Percentiles rank a stretch among this genome's conserved stretches.
Evolutionary conservation across 2,113 vertebrate species (phyloP).

Genomic region (Nerophis lumbriciformis): DNA sequence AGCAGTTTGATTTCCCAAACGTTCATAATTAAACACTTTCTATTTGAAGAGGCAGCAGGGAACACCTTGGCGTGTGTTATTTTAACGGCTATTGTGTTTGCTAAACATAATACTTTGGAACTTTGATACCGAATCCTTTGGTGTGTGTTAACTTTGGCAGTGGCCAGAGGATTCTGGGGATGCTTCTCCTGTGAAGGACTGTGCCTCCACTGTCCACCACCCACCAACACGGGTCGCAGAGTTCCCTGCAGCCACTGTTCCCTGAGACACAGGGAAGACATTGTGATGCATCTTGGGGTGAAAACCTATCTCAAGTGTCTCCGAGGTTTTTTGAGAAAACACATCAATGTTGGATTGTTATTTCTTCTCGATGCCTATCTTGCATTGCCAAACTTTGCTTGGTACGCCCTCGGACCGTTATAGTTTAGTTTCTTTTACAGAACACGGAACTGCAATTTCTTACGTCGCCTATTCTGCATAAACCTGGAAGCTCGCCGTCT

Average conservation of each 20-base stretch:
- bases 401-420: slow-evolving; percentile 20
- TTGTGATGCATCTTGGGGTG: slow-evolving; percentile 79
- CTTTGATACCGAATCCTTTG: slow-evolving; percentile 94
- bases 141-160: slow-evolving; percentile 97
- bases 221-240: slow-evolving; percentile 68
- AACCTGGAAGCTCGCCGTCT: slow-evolving; percentile 17
- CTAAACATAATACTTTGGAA: slow-evolving; percentile 89
- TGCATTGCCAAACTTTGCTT: slow-evolving; percentile 45
- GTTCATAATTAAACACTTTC: slow-evolving; percentile 91
- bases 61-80: slow-evolving; percentile 87
- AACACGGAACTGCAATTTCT: slow-evolving; percentile 22
- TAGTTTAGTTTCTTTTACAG: slow-evolving; percentile 11
- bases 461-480: slow-evolving; percentile 11
- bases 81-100: slow-evolving; percentile 86
- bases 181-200: slow-evolving; percentile 78
- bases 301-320: slow-evolving; percentile 88
- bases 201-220: slow-evolving; percentile 70
- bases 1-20: slow-evolving; percentile 87
- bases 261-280: slow-evolving; percentile 78
- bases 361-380: slow-evolving; percentile 34
- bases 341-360: slow-evolving; percentile 74
- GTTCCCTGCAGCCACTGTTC: slow-evolving; percentile 75
- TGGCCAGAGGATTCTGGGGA: slow-evolving; percentile 80
- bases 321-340: slow-evolving; percentile 91
- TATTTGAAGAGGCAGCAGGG: slow-evolving; percentile 90